A percentile compares a stretch with the other conserved stretches of the same genome.
Conservation (phyloP, 2,113 vertebrate species). For the Menidia beryllina region DNA sequence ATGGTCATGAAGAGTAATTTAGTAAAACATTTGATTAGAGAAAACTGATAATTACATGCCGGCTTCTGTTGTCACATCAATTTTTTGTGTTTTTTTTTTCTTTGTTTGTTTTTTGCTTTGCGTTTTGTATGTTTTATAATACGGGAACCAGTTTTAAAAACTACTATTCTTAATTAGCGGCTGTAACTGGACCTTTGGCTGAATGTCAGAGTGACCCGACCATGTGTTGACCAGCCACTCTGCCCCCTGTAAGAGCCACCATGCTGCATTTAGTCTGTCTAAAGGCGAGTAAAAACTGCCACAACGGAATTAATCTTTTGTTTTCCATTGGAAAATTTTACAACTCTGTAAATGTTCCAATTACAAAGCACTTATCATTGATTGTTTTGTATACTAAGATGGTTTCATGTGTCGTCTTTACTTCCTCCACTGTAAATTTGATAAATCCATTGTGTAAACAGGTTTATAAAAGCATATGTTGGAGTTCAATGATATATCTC, state of each 20-base stretch:
- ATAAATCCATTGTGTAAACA: not conserved
- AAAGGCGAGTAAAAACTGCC: not conserved
- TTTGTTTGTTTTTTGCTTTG: not conserved
- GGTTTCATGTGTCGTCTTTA: not conserved
- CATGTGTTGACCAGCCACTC: not conserved
- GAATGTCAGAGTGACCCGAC: conserved; percentile 2
- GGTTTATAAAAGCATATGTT: not conserved
- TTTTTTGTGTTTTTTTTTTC: not conserved
- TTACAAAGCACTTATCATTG: not conserved
- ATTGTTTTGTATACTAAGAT: conserved; percentile 23
- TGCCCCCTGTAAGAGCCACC: not conserved
- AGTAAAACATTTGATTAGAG: not conserved
- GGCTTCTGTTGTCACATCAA: not conserved
- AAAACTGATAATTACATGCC: not conserved
- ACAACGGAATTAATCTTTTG: too few species aligned
- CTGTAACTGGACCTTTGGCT: not conserved
- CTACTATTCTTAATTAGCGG: not conserved
- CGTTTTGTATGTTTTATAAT: conserved; percentile 8
- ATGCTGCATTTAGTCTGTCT: not conserved
- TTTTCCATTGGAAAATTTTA: not conserved
- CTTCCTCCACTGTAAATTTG: conserved; percentile 15
- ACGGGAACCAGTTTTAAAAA: not conserved
- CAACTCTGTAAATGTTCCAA: conserved; percentile 29
- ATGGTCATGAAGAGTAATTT: not conserved
- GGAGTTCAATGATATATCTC: not conserved